Evolutionary conservation across 2,888 invertebrate genomes (phyloP), one percentile per base, ranked within the genome.

Genomic region (Dynastes hyllus): DNA sequence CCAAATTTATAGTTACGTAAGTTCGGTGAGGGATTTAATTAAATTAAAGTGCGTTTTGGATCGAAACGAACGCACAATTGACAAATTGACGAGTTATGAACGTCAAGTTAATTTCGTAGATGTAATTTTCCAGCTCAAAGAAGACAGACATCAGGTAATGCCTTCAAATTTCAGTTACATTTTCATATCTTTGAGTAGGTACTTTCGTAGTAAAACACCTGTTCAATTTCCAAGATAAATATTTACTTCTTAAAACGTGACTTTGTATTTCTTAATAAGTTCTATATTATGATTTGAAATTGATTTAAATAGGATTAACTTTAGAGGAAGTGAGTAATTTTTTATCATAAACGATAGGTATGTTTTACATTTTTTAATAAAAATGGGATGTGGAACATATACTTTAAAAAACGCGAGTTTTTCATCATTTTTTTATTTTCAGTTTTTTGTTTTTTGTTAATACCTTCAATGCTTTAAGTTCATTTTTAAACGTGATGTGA

Each of bases 1-100:
- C 13, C 51, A 29, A 53, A 9, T 50, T 51, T 69, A 22, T 6
- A 53, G 51, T 69, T 69, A 51, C 69, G 51, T 69, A 69, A 69
- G 51, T 22, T 9, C 29, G 32, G 11, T 51, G 45, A 27, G 50
- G 11, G 50, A 51, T 51, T 51, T 69, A 69, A 69, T 69, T 69
- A 5, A 53, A 69, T 69, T 69, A 69, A 13, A 66, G 50, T 69
- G 50, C 50, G 50, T 29, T 51, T 67, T 27, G 16, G 22, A 40
- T 40, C 22, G n/a, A 45, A 40, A n/a, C n/a, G 13, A 40, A 16
- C 16, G 32, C 32, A 27, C 50, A 69, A 45, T 69, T 51, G 69
- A 53, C 29, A 51, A 29, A 22, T 69, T 67, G 22, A 51, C n/a
- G 51, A 51, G 29, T 69, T 55, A 55, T 8, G 16, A 55, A 55